phyloP scores from a whole-genome alignment of 2,888 invertebrate genomes.

The Deroplatys truncata region DNA sequence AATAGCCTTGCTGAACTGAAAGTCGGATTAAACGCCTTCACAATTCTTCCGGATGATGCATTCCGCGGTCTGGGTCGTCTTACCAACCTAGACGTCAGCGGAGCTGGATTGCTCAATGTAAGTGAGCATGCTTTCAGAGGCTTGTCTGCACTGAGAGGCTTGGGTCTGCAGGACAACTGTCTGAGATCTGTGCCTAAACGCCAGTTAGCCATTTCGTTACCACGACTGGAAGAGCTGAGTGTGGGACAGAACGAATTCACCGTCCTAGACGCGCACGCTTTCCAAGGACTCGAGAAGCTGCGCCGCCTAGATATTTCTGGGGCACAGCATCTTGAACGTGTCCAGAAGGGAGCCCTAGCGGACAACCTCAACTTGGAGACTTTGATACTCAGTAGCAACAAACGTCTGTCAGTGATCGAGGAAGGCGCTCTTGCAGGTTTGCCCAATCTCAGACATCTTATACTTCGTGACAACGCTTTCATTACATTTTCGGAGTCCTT shows the following conservation, averaged over 20 bases:
- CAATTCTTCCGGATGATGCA: constrained; percentile 68
- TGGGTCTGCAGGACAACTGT: constrained; percentile 78
- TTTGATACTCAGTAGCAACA: constrained; percentile 71
- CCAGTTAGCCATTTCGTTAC: constrained; percentile 61
- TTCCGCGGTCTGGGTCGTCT: constrained; percentile 70
- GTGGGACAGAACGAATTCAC: constrained; percentile 81
- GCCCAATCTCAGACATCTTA: constrained; percentile 72
- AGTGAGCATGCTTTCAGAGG: constrained; percentile 73
- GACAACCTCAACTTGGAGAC: constrained; percentile 79
- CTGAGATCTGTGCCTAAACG: constrained; percentile 69
- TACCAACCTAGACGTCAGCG: constrained; percentile 71
- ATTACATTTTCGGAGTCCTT: constrained; percentile 71
- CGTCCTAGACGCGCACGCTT: constrained; percentile 65
- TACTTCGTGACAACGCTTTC: constrained; percentile 74
- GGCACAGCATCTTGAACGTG: constrained; percentile 64
- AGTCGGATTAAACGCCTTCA: constrained; percentile 78
- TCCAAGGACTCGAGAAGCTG: constrained; percentile 69
- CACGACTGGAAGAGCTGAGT: constrained; percentile 72
- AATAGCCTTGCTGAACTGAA: constrained; percentile 79
- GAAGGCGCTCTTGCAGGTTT: constrained; percentile 73
- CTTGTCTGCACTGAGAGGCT: constrained; percentile 62
- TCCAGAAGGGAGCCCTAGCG: constrained; percentile 73
- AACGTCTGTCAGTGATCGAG: constrained; percentile 66
- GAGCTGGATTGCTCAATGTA: constrained; percentile 75
- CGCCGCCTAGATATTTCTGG: constrained; percentile 74